phyloP scores from a whole-genome alignment of 2,113 vertebrate species.

The Lasiurus borealis region DNA sequence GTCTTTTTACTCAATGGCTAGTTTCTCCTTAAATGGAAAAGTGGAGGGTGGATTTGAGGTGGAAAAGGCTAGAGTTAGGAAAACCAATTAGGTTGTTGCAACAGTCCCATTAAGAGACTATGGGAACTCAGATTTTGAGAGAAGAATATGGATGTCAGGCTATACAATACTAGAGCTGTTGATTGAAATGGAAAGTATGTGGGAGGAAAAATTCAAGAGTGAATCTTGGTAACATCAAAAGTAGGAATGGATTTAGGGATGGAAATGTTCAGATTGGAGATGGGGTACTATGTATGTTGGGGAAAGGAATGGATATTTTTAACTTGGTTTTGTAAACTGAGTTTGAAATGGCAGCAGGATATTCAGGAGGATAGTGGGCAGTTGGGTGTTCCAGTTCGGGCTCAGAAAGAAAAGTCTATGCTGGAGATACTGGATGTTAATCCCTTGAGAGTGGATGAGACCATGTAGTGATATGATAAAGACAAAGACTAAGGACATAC shows the following conservation, averaged over 20 bases:
- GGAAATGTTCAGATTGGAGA: neutral
- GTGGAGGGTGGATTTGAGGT: neutral
- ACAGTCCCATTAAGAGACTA: neutral
- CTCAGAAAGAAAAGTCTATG: neutral
- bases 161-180: neutral
- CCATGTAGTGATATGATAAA: neutral
- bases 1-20: neutral
- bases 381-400: neutral
- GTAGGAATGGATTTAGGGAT: neutral
- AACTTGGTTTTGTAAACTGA: neutral
- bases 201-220: neutral
- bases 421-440: neutral
- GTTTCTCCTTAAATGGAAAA: slow-evolving; percentile 24
- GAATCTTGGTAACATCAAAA: neutral
- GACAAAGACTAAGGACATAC: neutral
- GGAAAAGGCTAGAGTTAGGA: neutral
- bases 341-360: neutral
- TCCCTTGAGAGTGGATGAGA: neutral
- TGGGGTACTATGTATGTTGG: neutral
- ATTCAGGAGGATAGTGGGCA: neutral
- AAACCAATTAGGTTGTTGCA: neutral
- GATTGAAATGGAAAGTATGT: neutral
- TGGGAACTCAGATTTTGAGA: neutral
- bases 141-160: neutral
- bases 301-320: neutral